phyloP scores from a whole-genome alignment of 2,888 invertebrate species.

The Dasysyrphus albostriatus region DNA sequence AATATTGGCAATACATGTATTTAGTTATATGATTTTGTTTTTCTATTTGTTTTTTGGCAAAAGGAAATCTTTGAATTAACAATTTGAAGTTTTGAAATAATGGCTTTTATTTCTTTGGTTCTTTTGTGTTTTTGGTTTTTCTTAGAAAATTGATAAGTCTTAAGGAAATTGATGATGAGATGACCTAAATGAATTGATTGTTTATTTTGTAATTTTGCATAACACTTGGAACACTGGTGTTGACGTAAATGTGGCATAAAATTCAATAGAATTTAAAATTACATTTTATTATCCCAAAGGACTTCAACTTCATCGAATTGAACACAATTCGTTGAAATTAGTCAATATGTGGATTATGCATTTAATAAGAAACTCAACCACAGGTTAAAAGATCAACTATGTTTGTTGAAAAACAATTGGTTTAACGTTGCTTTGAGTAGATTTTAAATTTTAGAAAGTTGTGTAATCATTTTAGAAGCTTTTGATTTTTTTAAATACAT shows the following conservation, averaged over 20 bases:
- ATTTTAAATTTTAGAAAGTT: too few species aligned
- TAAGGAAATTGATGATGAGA: slow-evolving; percentile 4
- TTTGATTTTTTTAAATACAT: too few species aligned
- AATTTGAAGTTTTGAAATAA: neutral
- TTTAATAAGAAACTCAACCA: too few species aligned
- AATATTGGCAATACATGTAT: neutral
- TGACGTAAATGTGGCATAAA: neutral
- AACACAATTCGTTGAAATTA: too few species aligned
- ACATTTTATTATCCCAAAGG: neutral
- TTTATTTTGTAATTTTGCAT: slow-evolving; percentile 2
- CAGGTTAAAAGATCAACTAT: too few species aligned
- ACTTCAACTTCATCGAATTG: neutral
- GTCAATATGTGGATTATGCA: too few species aligned
- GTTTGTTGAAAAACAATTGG: too few species aligned
- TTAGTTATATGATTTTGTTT: neutral
- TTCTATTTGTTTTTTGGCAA: neutral
- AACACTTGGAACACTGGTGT: neutral
- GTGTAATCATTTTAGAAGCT: too few species aligned
- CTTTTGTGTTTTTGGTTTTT: neutral
- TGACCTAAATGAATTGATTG: neutral
- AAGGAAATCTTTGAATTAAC: neutral
- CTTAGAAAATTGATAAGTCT: neutral
- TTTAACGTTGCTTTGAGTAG: too few species aligned
- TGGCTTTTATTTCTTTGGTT: neutral
- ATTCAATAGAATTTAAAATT: neutral